A percentile compares a stretch with the other conserved stretches of the same genome.
Conservation (phyloP, 2,888 invertebrate genomes). For the Teleiodes luculella region DNA sequence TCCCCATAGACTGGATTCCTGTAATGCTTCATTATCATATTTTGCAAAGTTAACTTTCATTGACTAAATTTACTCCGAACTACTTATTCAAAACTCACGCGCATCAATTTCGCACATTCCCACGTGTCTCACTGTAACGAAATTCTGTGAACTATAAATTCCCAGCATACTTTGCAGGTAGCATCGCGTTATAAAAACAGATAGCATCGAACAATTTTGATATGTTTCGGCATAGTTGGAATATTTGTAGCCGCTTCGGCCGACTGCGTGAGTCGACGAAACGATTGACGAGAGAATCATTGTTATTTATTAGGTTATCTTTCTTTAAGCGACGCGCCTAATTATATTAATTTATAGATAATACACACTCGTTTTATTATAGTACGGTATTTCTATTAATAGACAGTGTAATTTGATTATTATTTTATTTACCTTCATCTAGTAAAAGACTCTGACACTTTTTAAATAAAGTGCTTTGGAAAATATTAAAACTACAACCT, state of each 20-base stretch:
- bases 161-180: slow-evolving; percentile 46
- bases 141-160: slow-evolving; percentile 24
- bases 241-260: slow-evolving; percentile 35
- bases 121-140: slow-evolving; percentile 8
- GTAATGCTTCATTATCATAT: no score
- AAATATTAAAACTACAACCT: no score
- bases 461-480: no score
- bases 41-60: no score
- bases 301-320: slow-evolving; percentile 13
- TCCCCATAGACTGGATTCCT: no score
- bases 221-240: slow-evolving; percentile 30
- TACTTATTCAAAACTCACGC: not conserved
- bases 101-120: slow-evolving; percentile 12
- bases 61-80: no score
- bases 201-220: slow-evolving; percentile 32
- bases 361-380: not conserved
- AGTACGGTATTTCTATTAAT: not conserved
- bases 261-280: slow-evolving; percentile 28
- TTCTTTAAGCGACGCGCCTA: slow-evolving; percentile 1
- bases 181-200: slow-evolving; percentile 32
- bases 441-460: no score
- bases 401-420: no score
- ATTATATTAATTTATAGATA: slow-evolving; percentile 11
- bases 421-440: no score
- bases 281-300: slow-evolving; percentile 22